phyloP scores from a whole-genome alignment of 2,113 vertebrate species.

The Paracanthobrama guichenoti region DNA sequence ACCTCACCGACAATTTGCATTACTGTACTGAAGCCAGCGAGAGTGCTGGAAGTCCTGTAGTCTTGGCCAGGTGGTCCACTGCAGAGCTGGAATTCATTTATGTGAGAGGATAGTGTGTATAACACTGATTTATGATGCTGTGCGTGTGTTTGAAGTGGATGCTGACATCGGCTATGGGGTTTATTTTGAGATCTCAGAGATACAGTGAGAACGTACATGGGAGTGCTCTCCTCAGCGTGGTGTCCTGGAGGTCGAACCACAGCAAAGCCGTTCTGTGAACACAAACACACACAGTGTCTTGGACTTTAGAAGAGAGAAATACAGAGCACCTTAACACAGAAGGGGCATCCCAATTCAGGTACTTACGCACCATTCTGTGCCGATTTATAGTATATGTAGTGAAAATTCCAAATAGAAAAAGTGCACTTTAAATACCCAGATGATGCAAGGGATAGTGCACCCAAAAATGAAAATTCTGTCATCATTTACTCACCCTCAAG shows the following conservation, averaged over 20 bases:
- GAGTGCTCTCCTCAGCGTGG: conserved; percentile 95
- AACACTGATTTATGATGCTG: conserved; percentile 6
- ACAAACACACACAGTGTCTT: conserved; percentile 34
- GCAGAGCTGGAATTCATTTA: conserved; percentile 29
- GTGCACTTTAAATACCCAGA: too few relatives aligned
- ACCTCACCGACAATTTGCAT: neutral
- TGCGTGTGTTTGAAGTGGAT: neutral
- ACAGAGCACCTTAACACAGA: neutral
- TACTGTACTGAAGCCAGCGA: conserved; percentile 5
- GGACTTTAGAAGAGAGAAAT: neutral
- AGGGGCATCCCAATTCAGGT: too few relatives aligned
- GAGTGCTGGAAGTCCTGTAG: neutral
- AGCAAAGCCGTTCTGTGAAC: conserved; percentile 90
- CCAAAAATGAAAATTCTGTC: too few relatives aligned
- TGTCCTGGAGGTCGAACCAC: conserved; percentile 96
- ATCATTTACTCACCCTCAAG: too few relatives aligned
- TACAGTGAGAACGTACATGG: conserved; percentile 83
- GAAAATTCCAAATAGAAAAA: too few relatives aligned
- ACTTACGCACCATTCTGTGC: too few relatives aligned
- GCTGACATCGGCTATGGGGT: neutral
- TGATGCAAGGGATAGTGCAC: too few relatives aligned
- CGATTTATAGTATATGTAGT: too few relatives aligned
- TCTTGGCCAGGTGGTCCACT: conserved; percentile 26
- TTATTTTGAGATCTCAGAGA: neutral
- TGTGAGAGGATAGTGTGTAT: conserved; percentile 18